These are phyloP conservation scores for Ficedula albicollis DNA, from an alignment of 2,797 vertebrate species.

Conservation along the genomic window DNA sequence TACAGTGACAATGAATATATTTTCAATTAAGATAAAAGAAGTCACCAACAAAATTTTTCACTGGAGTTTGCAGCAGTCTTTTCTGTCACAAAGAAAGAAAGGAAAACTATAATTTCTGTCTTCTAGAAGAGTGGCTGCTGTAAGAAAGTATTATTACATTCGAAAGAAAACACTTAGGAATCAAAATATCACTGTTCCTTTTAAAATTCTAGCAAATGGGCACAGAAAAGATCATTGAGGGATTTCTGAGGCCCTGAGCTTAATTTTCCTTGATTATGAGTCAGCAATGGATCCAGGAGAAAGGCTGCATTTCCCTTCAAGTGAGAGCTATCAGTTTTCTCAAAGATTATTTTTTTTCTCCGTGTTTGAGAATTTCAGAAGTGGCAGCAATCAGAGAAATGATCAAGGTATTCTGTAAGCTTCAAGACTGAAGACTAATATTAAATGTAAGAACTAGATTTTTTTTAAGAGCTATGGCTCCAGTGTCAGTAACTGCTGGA, in stretches of 20 bases:
- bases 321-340: background rate
- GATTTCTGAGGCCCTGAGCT: background rate
- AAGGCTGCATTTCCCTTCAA: background rate
- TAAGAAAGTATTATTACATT: background rate
- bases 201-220: background rate
- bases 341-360: background rate
- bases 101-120: background rate
- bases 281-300: background rate
- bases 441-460: background rate
- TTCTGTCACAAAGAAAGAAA: background rate
- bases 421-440: background rate
- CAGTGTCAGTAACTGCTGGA: background rate
- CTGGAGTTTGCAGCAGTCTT: background rate
- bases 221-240: background rate
- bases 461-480: background rate
- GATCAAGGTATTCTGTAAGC: background rate
- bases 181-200: background rate
- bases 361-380: background rate
- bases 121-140: background rate
- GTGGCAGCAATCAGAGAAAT: background rate
- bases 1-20: background rate
- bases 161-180: background rate
- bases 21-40: background rate
- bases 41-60: background rate
- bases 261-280: background rate